Evolutionary conservation across 2,888 invertebrate species (phyloP), one percentile per base, ranked within the genome.

Genomic region (Belgica antarctica): DNA sequence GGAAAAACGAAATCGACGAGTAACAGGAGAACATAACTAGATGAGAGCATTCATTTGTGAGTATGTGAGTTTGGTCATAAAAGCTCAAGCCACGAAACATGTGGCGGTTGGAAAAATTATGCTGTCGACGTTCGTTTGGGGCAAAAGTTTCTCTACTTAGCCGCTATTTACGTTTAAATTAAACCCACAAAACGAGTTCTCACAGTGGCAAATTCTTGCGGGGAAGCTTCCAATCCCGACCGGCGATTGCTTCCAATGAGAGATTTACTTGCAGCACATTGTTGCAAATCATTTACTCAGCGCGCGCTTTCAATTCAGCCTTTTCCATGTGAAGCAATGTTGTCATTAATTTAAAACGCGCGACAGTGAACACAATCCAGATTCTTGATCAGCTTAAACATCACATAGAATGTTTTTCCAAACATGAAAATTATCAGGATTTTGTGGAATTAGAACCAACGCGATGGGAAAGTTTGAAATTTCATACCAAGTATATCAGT

Each of bases 31-130:
- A 28, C 65, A 66, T 66, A 47, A 66, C 17, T 19, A 10, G 2
- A 10, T 10, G 27, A 24, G 47, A 46, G 22, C 47, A 10, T 66
- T 66, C 47, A 66, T 47, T 66, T 31, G 47, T 28, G 24, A 61
- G 41, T 24, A 66, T 66, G 65, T 19, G 65, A 66, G 65, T 66
- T 66, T 66, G 65, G 65, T 66, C 46, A 65, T 19, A 65, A 65
- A 25, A 41, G 15, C 34, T 31, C 41, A 65, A 65, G 65, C 65
- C 65, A 65, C 65, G 47, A 27, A 25, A 15, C 47, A 47, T 66
- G 47, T 65, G 46, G 25, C 63, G 41, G 10, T 41, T 41, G 2
- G 34, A 31, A 31, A 31, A 12, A 5, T 31, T 31, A 31, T 31
- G 34, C 5, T 31, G 12, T 12, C 34, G 12, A 31, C n/a, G n/a